phyloP scores from a whole-genome alignment of 2,888 invertebrate species.

The Eurytoma californica region DNA sequence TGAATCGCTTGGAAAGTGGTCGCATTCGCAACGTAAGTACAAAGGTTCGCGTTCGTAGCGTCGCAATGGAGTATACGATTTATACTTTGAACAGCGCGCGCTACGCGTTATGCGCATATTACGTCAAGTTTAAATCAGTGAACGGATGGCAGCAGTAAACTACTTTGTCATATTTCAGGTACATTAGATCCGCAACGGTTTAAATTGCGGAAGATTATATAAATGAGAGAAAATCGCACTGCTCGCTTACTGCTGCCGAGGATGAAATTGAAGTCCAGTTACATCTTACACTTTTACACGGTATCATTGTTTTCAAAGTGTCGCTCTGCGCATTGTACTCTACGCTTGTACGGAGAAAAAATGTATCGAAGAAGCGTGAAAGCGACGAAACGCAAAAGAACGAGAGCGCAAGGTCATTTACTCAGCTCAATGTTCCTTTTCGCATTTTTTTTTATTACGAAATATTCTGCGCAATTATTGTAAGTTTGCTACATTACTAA shows the following conservation, averaged over 20 bases:
- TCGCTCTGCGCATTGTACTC: conserved; percentile 57
- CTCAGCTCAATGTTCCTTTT: conserved; percentile 56
- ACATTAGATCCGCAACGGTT: background rate
- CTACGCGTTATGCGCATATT: conserved; percentile 30
- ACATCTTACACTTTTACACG: conserved; percentile 73
- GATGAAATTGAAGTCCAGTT: conserved; percentile 60
- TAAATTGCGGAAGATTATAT: background rate
- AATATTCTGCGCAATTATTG: conserved; percentile 31
- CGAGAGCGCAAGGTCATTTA: conserved; percentile 55
- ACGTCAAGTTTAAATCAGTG: conserved; percentile 1
- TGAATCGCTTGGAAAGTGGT: conserved; percentile 37
- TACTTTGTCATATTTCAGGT: background rate
- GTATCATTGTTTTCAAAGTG: conserved; percentile 44
- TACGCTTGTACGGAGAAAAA: conserved; percentile 57
- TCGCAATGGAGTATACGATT: conserved; percentile 31
- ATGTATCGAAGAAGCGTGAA: conserved; percentile 53
- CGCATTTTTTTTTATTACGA: conserved; percentile 34
- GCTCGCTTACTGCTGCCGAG: conserved; percentile 36
- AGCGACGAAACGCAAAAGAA: conserved; percentile 56
- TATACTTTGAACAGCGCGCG: conserved; percentile 25
- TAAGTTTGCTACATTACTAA: background rate
- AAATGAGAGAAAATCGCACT: background rate
- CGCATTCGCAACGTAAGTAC: conserved; percentile 51
- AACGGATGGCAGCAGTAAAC: conserved; percentile 27
- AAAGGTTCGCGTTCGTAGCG: conserved; percentile 33